Conservation (phyloP, 2,113 vertebrate species). For the Erinaceus europaeus region DNA sequence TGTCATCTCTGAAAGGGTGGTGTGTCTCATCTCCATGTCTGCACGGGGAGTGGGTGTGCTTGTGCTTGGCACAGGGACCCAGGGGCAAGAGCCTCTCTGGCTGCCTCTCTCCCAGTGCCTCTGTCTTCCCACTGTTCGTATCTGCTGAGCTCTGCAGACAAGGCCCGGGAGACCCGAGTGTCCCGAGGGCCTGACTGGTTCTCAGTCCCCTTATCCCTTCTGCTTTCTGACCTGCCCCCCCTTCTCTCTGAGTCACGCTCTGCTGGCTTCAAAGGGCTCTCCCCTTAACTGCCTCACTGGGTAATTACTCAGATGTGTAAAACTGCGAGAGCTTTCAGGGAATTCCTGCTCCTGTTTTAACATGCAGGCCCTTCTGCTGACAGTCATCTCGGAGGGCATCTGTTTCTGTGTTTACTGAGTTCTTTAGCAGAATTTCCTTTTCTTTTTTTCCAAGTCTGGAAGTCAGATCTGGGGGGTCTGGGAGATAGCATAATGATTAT, state of each 20-base stretch:
- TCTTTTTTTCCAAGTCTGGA: background rate
- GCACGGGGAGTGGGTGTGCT: background rate
- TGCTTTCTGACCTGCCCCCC: background rate
- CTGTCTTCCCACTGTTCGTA: background rate
- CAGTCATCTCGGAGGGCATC: background rate
- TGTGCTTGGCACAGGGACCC: background rate
- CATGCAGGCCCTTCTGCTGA: background rate
- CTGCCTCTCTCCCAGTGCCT: background rate
- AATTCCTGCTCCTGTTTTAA: slow-evolving; percentile 3
- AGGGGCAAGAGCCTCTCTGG: background rate
- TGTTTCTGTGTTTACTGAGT: background rate
- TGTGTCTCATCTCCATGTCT: too few species aligned
- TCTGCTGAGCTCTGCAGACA: background rate
- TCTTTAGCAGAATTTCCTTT: background rate
- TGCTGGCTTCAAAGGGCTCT: background rate
- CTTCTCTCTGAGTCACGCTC: background rate
- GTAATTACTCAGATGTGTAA: slow-evolving; percentile 11
- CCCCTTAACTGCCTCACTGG: background rate
- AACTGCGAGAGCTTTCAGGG: background rate
- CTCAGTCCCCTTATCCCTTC: background rate
- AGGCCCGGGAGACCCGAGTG: background rate
- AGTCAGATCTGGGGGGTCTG: too few species aligned
- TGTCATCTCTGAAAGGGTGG: background rate
- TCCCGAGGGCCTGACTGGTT: background rate
- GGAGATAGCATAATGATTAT: too few species aligned